Conservation (phyloP, 2,113 vertebrate species). For the Paedocypris sp. region DNA sequence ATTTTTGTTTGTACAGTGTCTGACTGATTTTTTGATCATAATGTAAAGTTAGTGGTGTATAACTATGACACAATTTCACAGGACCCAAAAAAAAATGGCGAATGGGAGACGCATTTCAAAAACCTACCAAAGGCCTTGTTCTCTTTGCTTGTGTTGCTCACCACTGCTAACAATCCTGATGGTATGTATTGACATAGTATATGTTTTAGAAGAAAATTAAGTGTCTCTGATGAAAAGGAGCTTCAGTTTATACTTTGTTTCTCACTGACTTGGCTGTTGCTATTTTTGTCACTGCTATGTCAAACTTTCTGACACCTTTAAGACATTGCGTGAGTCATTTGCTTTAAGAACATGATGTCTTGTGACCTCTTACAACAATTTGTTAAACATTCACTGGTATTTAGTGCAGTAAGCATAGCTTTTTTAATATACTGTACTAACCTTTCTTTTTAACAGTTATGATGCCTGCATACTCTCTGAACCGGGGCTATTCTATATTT, state of each 20-base stretch:
- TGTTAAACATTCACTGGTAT: conserved; percentile 11
- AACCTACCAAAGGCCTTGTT: conserved; percentile 70
- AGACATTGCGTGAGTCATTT: conserved; percentile 1
- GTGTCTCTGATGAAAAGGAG: background rate
- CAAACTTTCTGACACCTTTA: background rate
- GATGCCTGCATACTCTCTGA: conserved; percentile 80
- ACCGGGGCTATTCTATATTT: conserved; percentile 78
- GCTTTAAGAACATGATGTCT: background rate
- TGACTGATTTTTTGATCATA: too few species aligned
- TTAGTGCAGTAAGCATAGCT: too few species aligned
- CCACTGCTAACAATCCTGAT: conserved; percentile 92
- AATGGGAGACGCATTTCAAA: conserved; percentile 77
- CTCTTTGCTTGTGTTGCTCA: conserved; percentile 83
- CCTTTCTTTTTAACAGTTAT: conserved; percentile 66
- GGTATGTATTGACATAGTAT: conserved; percentile 50
- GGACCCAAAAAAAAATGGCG: conserved; percentile 66
- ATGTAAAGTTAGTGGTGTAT: too few species aligned
- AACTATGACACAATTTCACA: too few species aligned
- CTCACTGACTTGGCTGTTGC: background rate
- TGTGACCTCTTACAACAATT: background rate
- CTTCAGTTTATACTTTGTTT: too few species aligned
- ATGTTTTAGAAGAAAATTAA: background rate
- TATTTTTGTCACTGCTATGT: background rate
- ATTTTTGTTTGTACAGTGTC: too few species aligned
- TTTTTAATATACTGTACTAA: background rate